Evolutionary conservation across 1,140 invertebrate genomes (phyloP), one percentile per base, ranked within the genome.

Genomic region (Aphaenogaster floridana): DNA sequence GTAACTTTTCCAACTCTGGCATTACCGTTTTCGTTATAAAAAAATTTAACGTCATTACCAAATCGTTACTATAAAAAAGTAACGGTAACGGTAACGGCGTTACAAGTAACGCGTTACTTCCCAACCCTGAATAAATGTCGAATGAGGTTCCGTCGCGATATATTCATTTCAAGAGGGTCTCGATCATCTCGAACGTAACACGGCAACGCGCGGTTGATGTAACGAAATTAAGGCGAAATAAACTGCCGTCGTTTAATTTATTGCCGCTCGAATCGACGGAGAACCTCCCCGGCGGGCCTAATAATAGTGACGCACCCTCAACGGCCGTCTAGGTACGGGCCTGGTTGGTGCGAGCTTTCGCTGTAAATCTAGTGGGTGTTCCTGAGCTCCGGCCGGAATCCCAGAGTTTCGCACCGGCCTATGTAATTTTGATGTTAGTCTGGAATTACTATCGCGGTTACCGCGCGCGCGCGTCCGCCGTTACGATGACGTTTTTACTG

Each of bases 361-460:
- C 74, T 84, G 69, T 89, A 89, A 89, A 89, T 89, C 69, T 86
- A 59, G 61, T 76, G 66, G 15, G 34, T 77, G 88, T 76, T 89
- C 71, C 57, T 21, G 50, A 72, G 57, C 17, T 36, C 36, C 66
- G 39, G 4, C 11, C 54, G 50, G 86, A 88, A 84, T 84, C 86
- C 54, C n/a, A 7, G 71, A 88, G 71, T 88, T 85, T 59, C 42
- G 54, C 64, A 28, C 39, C 57, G 48, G 28, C 57, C n/a, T 66
- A 28, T 64, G 84, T 79, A 86, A 86, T 86, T 86, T 86, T 79
- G 39, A 63, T 83, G 80, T 77, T 69, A 34, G 34, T 48, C 64
- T 28, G 36, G 71, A 88, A 77, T 88, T 88, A 88, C 63, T 45
- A 69, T 28, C 86, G 68, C 54, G 28, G 80, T 83, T 36, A 48